Percentiles rank a stretch among this genome's conserved stretches.
Conservation (phyloP, 2,888 invertebrate species). For the Pseudococcus viburni region DNA sequence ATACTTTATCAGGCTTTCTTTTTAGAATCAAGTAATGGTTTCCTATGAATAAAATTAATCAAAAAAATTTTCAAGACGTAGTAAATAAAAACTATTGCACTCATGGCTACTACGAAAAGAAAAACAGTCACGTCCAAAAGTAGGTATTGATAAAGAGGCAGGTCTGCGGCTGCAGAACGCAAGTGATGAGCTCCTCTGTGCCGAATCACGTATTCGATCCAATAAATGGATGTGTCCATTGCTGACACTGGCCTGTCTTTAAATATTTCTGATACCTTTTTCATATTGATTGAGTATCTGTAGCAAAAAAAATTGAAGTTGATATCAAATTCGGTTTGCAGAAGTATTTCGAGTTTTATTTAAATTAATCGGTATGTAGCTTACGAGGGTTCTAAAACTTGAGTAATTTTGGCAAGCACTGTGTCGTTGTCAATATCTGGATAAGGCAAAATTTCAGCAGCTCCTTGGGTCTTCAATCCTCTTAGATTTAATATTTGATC, state of each 20-base stretch:
- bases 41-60: neutral
- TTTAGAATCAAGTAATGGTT: neutral
- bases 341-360: no score
- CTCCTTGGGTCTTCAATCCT: slow-evolving; percentile 71
- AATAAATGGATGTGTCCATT: slow-evolving; percentile 77
- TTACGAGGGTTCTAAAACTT: slow-evolving; percentile 72
- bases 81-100: neutral
- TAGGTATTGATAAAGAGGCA: slow-evolving; percentile 69
- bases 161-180: slow-evolving; percentile 68
- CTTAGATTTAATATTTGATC: slow-evolving; percentile 72
- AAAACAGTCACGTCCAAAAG: slow-evolving; percentile 69
- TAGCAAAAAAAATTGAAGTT: no score
- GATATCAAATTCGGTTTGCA: no score
- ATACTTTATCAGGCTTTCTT: no score
- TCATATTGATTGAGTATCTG: slow-evolving; percentile 70
- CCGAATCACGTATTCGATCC: slow-evolving; percentile 78
- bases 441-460: slow-evolving; percentile 71
- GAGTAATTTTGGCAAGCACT: slow-evolving; percentile 71
- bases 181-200: slow-evolving; percentile 73
- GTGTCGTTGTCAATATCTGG: slow-evolving; percentile 71
- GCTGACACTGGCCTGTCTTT: slow-evolving; percentile 76
- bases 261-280: slow-evolving; percentile 72
- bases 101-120: neutral
- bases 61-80: neutral
- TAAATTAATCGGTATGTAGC: neutral